Evolutionary conservation across 2,888 invertebrate species (phyloP).

Genomic region (Epirrhoe tristata): DNA sequence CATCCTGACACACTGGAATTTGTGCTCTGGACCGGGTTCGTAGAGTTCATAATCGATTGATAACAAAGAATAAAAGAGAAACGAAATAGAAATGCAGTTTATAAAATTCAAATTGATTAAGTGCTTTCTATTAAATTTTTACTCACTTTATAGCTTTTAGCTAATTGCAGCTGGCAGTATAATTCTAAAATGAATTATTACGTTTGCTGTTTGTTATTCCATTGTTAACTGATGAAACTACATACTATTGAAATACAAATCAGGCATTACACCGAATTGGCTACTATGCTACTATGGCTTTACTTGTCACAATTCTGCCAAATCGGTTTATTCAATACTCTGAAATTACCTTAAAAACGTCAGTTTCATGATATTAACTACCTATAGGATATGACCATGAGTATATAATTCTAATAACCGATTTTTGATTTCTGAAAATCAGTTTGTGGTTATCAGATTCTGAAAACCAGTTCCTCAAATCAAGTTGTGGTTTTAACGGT

Average conservation of each 20-base stretch:
- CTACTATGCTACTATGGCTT: no score
- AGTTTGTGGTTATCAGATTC: no score
- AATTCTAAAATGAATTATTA: background rate
- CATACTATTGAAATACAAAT: no score
- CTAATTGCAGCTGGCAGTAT: background rate
- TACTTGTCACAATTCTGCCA: no score
- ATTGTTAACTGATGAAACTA: background rate
- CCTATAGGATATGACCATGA: no score
- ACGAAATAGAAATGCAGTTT: no score
- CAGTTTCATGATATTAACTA: no score
- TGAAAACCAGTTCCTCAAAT: no score
- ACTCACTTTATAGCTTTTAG: background rate
- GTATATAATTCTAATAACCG: no score
- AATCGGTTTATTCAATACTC: background rate
- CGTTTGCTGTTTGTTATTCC: background rate
- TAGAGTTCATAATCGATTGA: slow-evolving; percentile 7
- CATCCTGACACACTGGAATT: slow-evolving; percentile 95
- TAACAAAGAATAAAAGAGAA: background rate
- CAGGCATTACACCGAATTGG: no score
- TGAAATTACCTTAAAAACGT: no score
- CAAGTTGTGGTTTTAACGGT: background rate
- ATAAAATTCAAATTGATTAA: background rate
- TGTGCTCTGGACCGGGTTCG: slow-evolving; percentile 97
- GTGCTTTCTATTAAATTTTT: background rate
- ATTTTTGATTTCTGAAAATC: no score